Percentiles rank a stretch among this genome's conserved stretches.
Evolutionary conservation across 2,113 vertebrate genomes (phyloP).

Genomic region (Connochaetes taurinus): DNA sequence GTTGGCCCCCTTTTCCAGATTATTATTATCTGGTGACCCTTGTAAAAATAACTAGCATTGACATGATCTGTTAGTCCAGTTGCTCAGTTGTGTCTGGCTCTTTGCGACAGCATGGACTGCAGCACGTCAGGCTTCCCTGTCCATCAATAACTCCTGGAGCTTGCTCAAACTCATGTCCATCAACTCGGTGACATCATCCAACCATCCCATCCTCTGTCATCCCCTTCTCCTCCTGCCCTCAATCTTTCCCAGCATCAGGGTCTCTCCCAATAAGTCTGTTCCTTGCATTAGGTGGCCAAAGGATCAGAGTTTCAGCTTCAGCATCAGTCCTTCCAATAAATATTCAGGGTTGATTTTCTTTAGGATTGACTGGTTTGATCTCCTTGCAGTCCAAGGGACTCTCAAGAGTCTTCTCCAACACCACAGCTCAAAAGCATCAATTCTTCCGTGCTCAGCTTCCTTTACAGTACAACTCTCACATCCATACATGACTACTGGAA

Average conservation of each 20-base stretch:
- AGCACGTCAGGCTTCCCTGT: neutral
- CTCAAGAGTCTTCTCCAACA: neutral
- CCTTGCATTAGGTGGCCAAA: neutral
- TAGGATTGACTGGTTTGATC: neutral
- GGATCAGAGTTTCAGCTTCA: neutral
- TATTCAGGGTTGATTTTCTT: neutral
- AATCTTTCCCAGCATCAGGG: neutral
- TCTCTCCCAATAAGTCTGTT: neutral
- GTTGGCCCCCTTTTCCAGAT: neutral
- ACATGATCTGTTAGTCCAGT: neutral
- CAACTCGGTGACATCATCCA: neutral
- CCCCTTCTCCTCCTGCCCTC: neutral
- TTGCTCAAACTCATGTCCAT: neutral
- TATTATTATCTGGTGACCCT: neutral
- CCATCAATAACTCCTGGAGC: neutral
- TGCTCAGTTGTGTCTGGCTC: neutral
- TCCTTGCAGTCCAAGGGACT: neutral
- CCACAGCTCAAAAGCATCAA: neutral
- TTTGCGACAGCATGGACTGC: fast-evolving
- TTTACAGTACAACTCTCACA: neutral
- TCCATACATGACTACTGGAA: neutral
- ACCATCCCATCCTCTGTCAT: neutral
- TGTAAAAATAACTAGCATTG: neutral
- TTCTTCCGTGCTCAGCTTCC: neutral
- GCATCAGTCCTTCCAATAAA: neutral